phyloP scores from a whole-genome alignment of 2,888 invertebrate species.

The Lymantria monacha region DNA sequence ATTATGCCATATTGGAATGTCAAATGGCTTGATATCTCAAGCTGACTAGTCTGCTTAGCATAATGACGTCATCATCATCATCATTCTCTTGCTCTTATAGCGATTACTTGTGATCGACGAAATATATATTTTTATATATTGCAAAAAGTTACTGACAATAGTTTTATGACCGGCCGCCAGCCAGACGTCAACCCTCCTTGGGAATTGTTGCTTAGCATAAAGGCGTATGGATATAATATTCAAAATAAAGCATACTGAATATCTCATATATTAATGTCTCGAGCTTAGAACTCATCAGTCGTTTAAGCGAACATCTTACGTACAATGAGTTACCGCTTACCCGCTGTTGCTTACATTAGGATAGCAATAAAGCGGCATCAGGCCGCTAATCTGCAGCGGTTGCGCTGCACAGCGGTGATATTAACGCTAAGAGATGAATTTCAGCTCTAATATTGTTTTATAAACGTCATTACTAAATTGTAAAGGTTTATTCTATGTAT shows the following conservation, averaged over 20 bases:
- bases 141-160: too few species aligned
- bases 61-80: too few species aligned
- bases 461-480: constrained; percentile 10
- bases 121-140: too few species aligned
- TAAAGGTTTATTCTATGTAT: too few species aligned
- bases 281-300: constrained; percentile 21
- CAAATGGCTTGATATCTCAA: too few species aligned
- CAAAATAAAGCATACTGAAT: constrained; percentile 1
- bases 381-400: constrained; percentile 45
- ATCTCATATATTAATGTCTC: constrained; percentile 13
- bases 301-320: constrained; percentile 29
- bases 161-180: too few species aligned
- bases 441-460: constrained; percentile 41
- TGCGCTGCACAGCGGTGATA: constrained; percentile 38
- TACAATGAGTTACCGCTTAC: constrained; percentile 37
- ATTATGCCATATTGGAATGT: too few species aligned
- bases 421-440: constrained; percentile 39
- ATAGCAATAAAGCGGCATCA: constrained; percentile 49
- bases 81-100: too few species aligned
- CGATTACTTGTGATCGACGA: too few species aligned
- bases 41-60: too few species aligned
- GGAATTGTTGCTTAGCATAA: too few species aligned
- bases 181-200: too few species aligned
- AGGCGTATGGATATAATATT: background rate
- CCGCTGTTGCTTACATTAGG: constrained; percentile 35